These are phyloP conservation scores for Leucophenga montana DNA, from an alignment of 2,888 invertebrate genomes.

Conservation along the genomic window DNA sequence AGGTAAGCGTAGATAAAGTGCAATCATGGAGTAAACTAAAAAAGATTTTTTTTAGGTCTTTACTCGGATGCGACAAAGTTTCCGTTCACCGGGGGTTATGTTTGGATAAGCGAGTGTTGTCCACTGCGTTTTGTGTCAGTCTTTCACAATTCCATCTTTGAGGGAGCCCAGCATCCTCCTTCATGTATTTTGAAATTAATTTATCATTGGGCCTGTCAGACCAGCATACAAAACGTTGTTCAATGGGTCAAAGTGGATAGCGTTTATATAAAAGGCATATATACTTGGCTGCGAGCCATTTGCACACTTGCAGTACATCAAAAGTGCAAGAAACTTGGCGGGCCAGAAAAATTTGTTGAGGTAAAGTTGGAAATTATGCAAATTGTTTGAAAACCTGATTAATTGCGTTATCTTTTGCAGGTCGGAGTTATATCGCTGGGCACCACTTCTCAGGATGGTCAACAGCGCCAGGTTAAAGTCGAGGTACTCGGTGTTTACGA, in stretches of 20 bases:
- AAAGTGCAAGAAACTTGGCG: constrained; percentile 83
- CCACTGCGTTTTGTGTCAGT: constrained; percentile 89
- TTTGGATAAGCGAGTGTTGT: constrained; percentile 92
- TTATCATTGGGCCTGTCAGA: constrained; percentile 94
- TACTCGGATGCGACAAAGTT: constrained; percentile 89
- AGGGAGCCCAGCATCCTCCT: constrained; percentile 88
- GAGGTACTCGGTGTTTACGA: constrained; percentile 90
- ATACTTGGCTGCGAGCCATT: constrained; percentile 82
- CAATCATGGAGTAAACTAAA: background rate
- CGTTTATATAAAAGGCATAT: constrained; percentile 79
- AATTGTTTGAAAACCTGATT: background rate
- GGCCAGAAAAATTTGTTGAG: constrained; percentile 81
- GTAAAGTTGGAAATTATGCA: constrained; percentile 40
- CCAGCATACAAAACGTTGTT: constrained; percentile 89
- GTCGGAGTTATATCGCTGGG: constrained; percentile 90
- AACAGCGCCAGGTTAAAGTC: constrained; percentile 86
- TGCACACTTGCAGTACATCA: constrained; percentile 88
- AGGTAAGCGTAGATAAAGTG: constrained; percentile 72
- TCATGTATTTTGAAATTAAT: constrained; percentile 86
- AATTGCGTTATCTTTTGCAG: constrained; percentile 41
- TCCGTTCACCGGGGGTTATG: constrained; percentile 91
- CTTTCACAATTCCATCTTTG: constrained; percentile 89
- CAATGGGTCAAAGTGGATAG: constrained; percentile 90
- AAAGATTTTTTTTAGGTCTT: constrained; percentile 76
- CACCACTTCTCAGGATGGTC: constrained; percentile 86